phyloP scores from a whole-genome alignment of 1,140 invertebrate genomes.

The Sitodiplosis mosellana region DNA sequence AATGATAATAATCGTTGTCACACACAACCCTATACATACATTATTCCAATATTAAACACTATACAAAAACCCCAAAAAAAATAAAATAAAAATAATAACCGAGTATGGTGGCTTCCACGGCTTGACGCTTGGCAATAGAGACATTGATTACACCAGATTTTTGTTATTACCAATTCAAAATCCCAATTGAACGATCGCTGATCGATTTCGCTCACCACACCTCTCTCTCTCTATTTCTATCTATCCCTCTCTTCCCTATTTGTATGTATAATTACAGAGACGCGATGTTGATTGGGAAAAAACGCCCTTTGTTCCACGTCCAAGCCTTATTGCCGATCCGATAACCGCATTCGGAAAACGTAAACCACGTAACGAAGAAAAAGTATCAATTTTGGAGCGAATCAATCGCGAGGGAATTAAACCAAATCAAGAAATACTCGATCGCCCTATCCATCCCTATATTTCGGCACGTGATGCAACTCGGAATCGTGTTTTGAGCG shows the following conservation, averaged over 20 bases:
- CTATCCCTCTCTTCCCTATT: too few relatives aligned
- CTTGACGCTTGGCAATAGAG: constrained; percentile 7
- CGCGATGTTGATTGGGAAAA: constrained; percentile 64
- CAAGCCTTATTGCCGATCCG: constrained; percentile 59
- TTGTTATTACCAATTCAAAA: too few relatives aligned
- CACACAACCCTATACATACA: too few relatives aligned
- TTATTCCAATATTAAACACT: too few relatives aligned
- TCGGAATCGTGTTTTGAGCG: constrained; percentile 33
- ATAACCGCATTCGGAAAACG: constrained; percentile 58
- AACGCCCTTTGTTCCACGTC: constrained; percentile 61
- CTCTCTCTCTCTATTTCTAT: too few relatives aligned
- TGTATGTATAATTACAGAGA: constrained; percentile 41
- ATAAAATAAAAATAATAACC: too few relatives aligned
- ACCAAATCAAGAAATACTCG: constrained; percentile 31
- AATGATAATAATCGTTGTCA: too few relatives aligned
- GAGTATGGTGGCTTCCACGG: too few relatives aligned
- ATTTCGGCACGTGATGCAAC: constrained; percentile 40
- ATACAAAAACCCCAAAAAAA: too few relatives aligned
- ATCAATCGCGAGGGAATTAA: constrained; percentile 27
- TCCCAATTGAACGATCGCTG: too few relatives aligned
- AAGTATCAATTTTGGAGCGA: constrained; percentile 18
- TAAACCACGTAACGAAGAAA: constrained; percentile 18
- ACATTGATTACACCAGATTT: background rate
- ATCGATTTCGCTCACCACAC: too few relatives aligned
- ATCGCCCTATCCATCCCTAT: constrained; percentile 38